Evolutionary conservation across 2,797 vertebrate species (phyloP), one percentile per base, ranked within the genome.

Genomic region (Chiroxiphia lanceolata): DNA sequence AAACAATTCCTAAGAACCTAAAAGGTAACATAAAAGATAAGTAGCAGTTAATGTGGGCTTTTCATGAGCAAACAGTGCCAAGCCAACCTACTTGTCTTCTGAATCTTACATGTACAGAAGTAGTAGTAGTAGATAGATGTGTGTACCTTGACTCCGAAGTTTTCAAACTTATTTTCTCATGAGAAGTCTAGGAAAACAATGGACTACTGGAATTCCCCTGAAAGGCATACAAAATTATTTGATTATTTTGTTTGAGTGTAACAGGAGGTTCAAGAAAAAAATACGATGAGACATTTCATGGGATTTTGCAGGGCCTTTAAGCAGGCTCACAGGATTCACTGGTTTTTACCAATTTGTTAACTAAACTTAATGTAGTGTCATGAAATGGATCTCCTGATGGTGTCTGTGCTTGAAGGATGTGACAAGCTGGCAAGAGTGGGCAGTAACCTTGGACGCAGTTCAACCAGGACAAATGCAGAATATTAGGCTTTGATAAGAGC

Each of bases 401-500:
- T 50, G 61, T 23, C 19, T 40, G 10, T 21, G 26, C 71, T 57
- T 75, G n/a, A 50, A 87, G 34, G 26, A 53, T 74, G 33, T 59
- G 60, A 67, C 60, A 68, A 22, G 50, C 53, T 53, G 53, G 56
- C 59, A 44, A 19, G 56, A 27, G 81, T 8, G 2, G 63, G 67
- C 59, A 57, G 54, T 82, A 79, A 54, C 44, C 67, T 76, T 82
- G 78, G 63, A 42, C 76, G 44, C 4, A 4, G 50, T 89, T 92
- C 87, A 72, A 8, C 78, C 26, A 15, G 74, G 74, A 53, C 75
- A 79, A 81, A 82, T 26, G 47, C 29, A 75, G 83, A 67, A 8
- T 72, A 61, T 71, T 83, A 33, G 70, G 70, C 56, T 92, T 60
- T 88, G 78, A 36, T 94, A 90, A 93, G 81, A 84, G 59, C 40